These are phyloP conservation scores for Sinocyclocheilus maitianheensis DNA, from an alignment of 2,113 vertebrate species.

Conservation along the genomic window DNA sequence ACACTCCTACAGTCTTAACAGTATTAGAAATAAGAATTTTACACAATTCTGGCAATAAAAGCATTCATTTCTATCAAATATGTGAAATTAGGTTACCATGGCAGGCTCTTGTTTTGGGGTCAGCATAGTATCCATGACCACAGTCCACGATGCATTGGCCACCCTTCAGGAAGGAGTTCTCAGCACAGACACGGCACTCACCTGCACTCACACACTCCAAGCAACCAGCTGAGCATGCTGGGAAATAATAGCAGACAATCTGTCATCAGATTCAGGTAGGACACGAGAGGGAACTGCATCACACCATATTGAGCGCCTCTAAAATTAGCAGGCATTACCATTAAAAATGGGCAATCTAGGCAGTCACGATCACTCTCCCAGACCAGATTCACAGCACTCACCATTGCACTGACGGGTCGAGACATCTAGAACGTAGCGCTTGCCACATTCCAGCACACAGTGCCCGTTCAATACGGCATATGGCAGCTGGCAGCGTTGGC, in stretches of 20 bases:
- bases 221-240: conserved; percentile 86
- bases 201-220: conserved; percentile 75
- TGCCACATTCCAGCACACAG: conserved; percentile 81
- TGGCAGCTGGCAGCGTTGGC: conserved; percentile 77
- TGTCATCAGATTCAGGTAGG: neutral
- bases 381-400: conserved; percentile 63
- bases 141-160: conserved; percentile 83
- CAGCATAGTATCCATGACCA: conserved; percentile 77
- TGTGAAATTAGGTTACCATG: conserved; percentile 72
- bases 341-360: neutral
- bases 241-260: conserved; percentile 24
- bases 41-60: neutral
- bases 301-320: neutral
- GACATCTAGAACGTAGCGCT: conserved; percentile 70
- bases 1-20: neutral
- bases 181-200: conserved; percentile 77
- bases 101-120: conserved; percentile 76
- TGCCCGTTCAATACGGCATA: conserved; percentile 73
- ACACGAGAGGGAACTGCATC: neutral
- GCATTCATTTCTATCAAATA: neutral
- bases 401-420: conserved; percentile 73
- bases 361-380: neutral
- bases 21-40: neutral
- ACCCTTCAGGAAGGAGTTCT: conserved; percentile 75
- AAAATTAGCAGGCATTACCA: neutral